Evolutionary conservation across 2,797 vertebrate genomes (phyloP).

Genomic region (Anolis apletophallus): DNA sequence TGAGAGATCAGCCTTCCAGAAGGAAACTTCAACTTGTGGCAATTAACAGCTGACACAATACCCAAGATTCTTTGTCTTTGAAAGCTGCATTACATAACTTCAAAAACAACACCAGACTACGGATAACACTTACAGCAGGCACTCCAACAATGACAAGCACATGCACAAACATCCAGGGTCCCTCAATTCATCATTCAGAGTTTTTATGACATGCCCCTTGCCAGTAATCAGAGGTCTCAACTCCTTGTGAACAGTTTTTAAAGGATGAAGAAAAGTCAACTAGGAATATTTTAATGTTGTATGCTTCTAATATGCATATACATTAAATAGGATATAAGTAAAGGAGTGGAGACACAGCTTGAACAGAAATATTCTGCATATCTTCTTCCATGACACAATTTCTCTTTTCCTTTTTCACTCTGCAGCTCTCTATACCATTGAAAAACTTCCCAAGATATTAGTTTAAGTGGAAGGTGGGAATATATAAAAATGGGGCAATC

Average conservation of each 20-base stretch:
- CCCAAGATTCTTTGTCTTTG: slow-evolving; percentile 72
- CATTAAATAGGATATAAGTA: slow-evolving; percentile 23
- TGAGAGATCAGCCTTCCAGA: slow-evolving; percentile 77
- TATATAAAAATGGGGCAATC: not conserved
- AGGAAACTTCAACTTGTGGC: slow-evolving; percentile 76
- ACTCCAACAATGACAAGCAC: slow-evolving; percentile 49
- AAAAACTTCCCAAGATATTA: not conserved
- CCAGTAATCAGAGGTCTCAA: not conserved
- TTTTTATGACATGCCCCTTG: not conserved
- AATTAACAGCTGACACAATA: slow-evolving; percentile 80
- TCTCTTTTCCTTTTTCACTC: not conserved
- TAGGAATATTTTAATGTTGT: not conserved
- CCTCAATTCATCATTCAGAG: slow-evolving; percentile 33
- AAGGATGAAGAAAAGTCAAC: not conserved
- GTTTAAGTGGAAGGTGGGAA: not conserved
- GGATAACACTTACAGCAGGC: slow-evolving; percentile 55
- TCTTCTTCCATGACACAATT: not conserved
- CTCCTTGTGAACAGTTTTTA: not conserved
- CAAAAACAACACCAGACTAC: slow-evolving; percentile 18
- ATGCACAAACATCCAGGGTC: slow-evolving; percentile 37
- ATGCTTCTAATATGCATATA: slow-evolving; percentile 41
- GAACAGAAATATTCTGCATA: not conserved
- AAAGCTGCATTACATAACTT: slow-evolving; percentile 72
- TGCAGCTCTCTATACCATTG: not conserved
- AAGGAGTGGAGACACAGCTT: not conserved